Conservation (phyloP, 1,140 invertebrate genomes). For the Galleria mellonella region DNA sequence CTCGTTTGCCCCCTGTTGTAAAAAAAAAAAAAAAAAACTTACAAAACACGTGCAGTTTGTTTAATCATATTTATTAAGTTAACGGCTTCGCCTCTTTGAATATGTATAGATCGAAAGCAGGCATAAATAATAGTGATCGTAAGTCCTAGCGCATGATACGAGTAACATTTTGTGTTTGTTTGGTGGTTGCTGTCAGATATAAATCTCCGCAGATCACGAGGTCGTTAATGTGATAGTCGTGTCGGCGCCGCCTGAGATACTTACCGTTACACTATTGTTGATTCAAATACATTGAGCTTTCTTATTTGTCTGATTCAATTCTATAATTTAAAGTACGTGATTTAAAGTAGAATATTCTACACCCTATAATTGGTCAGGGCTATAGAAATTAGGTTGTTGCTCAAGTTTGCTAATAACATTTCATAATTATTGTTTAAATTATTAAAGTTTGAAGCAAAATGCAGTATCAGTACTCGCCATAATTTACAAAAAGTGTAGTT, state of each 20-base stretch:
- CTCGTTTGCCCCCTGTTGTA: too few species aligned
- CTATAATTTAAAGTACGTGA: constrained; percentile 34
- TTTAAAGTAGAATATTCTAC: too few species aligned
- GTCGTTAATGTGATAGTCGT: constrained; percentile 69
- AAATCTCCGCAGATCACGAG: constrained; percentile 66
- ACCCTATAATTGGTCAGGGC: too few species aligned
- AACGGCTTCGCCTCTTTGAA: too few species aligned
- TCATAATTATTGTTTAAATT: too few species aligned
- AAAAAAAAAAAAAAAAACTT: too few species aligned
- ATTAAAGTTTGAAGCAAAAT: too few species aligned
- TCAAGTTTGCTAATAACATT: too few species aligned
- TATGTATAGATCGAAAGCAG: background rate
- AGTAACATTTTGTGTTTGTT: constrained; percentile 25
- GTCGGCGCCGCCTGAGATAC: constrained; percentile 52
- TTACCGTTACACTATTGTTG: constrained; percentile 64
- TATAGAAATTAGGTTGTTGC: too few species aligned
- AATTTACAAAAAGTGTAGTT: background rate
- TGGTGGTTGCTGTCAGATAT: constrained; percentile 46
- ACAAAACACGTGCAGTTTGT: too few species aligned
- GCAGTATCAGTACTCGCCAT: constrained; percentile 6
- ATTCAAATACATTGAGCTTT: constrained; percentile 53
- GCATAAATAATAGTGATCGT: background rate
- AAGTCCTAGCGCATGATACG: constrained; percentile 4
- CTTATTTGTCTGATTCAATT: constrained; percentile 50
- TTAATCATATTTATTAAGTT: too few species aligned